Conservation (phyloP, 2,797 vertebrate species). For the Trichosurus vulpecula region DNA sequence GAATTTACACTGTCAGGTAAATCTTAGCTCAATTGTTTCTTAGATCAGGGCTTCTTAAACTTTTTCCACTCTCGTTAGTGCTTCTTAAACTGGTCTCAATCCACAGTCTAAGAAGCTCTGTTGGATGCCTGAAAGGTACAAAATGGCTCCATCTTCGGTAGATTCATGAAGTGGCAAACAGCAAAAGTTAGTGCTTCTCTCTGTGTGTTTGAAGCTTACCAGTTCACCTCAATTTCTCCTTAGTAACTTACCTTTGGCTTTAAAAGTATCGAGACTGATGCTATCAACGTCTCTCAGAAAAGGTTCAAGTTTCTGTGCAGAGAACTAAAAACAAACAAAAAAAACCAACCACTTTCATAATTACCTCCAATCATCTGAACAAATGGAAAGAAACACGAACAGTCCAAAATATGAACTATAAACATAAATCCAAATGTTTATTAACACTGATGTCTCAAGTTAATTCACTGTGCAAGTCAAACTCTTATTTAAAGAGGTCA, state of each 20-base stretch:
- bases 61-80: too few relatives aligned
- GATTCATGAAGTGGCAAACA: background rate
- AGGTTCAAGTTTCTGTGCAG: slow-evolving; percentile 81
- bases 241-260: slow-evolving; percentile 76
- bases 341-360: slow-evolving; percentile 60
- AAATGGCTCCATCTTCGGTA: background rate
- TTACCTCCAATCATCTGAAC: background rate
- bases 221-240: background rate
- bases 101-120: too few relatives aligned
- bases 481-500: background rate
- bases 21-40: slow-evolving; percentile 15
- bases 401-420: background rate
- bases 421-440: background rate
- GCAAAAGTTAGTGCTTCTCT: background rate
- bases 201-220: background rate
- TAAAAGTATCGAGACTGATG: slow-evolving; percentile 79
- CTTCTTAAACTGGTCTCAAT: too few relatives aligned
- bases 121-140: slow-evolving; percentile 1
- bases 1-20: slow-evolving; percentile 25
- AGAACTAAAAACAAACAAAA: slow-evolving; percentile 74
- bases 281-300: slow-evolving; percentile 69
- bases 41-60: too few relatives aligned
- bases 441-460: background rate
- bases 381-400: background rate
- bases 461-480: background rate